Evolutionary conservation across 2,113 vertebrate genomes (phyloP).

Genomic region (Andinoacara biseriatus): DNA sequence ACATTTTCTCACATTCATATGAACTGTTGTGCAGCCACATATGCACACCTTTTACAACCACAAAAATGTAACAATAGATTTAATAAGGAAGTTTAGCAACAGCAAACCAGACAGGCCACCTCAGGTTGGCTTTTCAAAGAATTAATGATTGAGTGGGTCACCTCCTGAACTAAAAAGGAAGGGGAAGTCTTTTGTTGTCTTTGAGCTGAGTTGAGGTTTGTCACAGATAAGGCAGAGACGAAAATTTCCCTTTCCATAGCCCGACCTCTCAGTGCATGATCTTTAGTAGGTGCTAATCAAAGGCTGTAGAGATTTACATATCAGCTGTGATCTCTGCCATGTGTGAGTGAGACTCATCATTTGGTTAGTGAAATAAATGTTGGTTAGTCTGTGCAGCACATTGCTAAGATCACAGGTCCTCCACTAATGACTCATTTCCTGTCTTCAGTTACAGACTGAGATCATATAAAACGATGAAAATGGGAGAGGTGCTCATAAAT

Average conservation of each 20-base stretch:
- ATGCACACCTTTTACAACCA: constrained; percentile 31
- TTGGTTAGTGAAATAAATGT: constrained; percentile 2
- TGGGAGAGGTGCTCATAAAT: constrained; percentile 5
- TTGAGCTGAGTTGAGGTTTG: constrained; percentile 55
- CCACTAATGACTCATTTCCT: constrained; percentile 68
- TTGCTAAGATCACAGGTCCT: constrained; percentile 41
- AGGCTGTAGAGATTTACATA: constrained; percentile 61
- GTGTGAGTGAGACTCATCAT: constrained; percentile 9
- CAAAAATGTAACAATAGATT: neutral
- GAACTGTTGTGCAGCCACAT: constrained; percentile 28
- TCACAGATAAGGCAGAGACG: constrained; percentile 57
- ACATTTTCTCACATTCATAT: constrained; percentile 34
- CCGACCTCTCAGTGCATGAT: constrained; percentile 58
- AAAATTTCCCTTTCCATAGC: constrained; percentile 40
- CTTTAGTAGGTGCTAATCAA: constrained; percentile 61
- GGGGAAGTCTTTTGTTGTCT: constrained; percentile 66
- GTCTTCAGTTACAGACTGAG: constrained; percentile 41
- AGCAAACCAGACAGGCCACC: constrained; percentile 30
- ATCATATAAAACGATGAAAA: constrained; percentile 14
- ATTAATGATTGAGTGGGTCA: constrained; percentile 49
- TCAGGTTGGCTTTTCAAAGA: constrained; percentile 33
- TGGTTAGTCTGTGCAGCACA: constrained; percentile 23
- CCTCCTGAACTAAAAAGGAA: constrained; percentile 61
- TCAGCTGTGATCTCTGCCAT: constrained; percentile 37
- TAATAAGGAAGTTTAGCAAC: constrained; percentile 8